Conservation (phyloP, 2,797 vertebrate species). For the Cuculus canorus region DNA sequence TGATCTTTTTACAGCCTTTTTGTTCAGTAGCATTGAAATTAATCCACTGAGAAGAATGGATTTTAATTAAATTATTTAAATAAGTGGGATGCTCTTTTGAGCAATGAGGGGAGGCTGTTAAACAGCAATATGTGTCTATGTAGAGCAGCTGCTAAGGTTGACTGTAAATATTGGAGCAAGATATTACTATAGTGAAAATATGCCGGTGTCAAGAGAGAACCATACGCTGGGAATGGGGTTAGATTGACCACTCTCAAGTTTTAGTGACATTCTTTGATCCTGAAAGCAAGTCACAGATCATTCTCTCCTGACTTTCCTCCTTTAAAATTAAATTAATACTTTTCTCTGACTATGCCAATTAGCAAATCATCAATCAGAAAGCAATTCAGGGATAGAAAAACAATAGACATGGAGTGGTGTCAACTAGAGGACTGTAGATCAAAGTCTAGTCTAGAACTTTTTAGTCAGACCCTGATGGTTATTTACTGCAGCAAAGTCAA, state of each 20-base stretch:
- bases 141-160: neutral
- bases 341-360: neutral
- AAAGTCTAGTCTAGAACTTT: neutral
- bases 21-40: constrained; percentile 18
- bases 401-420: neutral
- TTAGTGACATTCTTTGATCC: neutral
- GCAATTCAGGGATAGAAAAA: neutral
- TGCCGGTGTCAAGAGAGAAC: neutral
- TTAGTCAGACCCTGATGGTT: neutral
- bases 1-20: neutral
- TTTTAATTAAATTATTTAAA: constrained; percentile 33
- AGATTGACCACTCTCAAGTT: neutral
- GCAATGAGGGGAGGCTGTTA: neutral
- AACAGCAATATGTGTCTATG: neutral
- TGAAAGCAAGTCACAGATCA: neutral
- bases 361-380: neutral
- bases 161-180: neutral
- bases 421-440: neutral
- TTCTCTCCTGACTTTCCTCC: neutral
- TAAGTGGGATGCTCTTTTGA: neutral
- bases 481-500: neutral
- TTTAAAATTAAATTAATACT: neutral
- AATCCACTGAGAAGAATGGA: neutral
- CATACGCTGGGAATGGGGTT: neutral
- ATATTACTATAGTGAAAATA: neutral